Percentiles rank a stretch among this genome's conserved stretches.
Conservation (phyloP, 2,113 vertebrate species). For the Otolemur garnettii region DNA sequence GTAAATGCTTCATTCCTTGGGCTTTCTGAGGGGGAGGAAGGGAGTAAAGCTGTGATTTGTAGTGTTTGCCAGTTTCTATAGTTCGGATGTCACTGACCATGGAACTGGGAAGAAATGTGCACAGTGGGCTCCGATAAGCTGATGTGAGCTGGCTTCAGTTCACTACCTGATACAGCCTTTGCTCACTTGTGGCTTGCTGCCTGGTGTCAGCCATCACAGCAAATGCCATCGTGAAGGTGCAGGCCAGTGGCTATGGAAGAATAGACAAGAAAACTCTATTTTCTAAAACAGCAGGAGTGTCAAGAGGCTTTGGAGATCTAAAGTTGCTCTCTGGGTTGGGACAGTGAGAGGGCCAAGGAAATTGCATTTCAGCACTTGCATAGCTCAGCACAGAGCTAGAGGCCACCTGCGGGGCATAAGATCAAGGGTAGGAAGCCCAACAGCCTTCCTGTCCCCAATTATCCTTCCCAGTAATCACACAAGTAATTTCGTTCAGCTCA, state of each 20-base stretch:
- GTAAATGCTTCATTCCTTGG: background rate
- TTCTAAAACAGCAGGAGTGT: background rate
- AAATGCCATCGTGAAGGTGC: background rate
- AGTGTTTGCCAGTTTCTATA: background rate
- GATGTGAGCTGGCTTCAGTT: background rate
- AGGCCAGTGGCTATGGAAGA: background rate
- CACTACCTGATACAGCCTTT: background rate
- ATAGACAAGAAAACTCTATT: background rate
- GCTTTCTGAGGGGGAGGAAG: background rate
- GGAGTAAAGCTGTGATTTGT: too few species aligned
- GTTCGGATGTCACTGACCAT: background rate
- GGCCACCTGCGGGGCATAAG: background rate
- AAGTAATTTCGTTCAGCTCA: background rate
- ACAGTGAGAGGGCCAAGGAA: background rate
- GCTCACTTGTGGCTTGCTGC: background rate
- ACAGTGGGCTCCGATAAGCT: background rate
- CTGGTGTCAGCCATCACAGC: background rate
- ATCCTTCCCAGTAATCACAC: background rate
- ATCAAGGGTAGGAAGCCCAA: background rate
- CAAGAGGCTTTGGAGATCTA: background rate
- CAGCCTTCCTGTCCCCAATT: background rate
- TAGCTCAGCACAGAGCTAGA: background rate
- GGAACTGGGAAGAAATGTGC: background rate
- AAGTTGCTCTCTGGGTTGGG: background rate
- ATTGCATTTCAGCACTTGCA: background rate